These are phyloP conservation scores for Mesoligia furuncula DNA, from an alignment of 2,888 invertebrate genomes.

Conservation along the genomic window DNA sequence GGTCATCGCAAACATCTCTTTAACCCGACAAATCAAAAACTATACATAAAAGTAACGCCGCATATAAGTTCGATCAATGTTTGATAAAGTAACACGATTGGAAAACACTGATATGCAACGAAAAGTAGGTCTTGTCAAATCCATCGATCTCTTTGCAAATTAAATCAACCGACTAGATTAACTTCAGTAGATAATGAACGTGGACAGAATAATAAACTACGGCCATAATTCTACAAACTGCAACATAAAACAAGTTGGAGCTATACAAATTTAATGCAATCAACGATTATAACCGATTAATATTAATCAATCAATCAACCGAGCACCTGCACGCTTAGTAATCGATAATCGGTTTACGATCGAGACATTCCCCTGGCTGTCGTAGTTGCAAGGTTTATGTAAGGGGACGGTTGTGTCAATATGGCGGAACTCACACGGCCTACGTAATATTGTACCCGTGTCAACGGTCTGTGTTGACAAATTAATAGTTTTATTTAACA, in stretches of 20 bases:
- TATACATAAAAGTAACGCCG: slow-evolving; percentile 9
- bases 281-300: slow-evolving; percentile 60
- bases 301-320: slow-evolving; percentile 64
- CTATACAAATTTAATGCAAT: slow-evolving; percentile 49
- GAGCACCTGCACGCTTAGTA: slow-evolving; percentile 58
- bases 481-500: background rate
- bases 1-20: background rate
- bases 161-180: slow-evolving; percentile 44
- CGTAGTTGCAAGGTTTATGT: slow-evolving; percentile 33
- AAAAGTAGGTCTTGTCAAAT: slow-evolving; percentile 44
- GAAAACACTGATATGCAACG: slow-evolving; percentile 7
- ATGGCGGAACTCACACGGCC: slow-evolving; percentile 27
- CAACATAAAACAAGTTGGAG: slow-evolving; percentile 34
- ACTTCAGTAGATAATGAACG: slow-evolving; percentile 32
- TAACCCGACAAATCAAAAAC: background rate
- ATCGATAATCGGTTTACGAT: slow-evolving; percentile 56
- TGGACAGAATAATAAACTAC: slow-evolving; percentile 44
- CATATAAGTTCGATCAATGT: background rate
- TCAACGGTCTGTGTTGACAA: background rate
- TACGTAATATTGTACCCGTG: slow-evolving; percentile 1
- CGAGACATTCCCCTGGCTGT: slow-evolving; percentile 48
- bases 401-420: slow-evolving; percentile 13
- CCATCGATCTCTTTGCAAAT: slow-evolving; percentile 42
- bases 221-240: slow-evolving; percentile 40
- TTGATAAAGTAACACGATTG: slow-evolving; percentile 24